These are phyloP conservation scores for Prinia subflava DNA, from an alignment of 2,113 vertebrate species.

Conservation along the genomic window DNA sequence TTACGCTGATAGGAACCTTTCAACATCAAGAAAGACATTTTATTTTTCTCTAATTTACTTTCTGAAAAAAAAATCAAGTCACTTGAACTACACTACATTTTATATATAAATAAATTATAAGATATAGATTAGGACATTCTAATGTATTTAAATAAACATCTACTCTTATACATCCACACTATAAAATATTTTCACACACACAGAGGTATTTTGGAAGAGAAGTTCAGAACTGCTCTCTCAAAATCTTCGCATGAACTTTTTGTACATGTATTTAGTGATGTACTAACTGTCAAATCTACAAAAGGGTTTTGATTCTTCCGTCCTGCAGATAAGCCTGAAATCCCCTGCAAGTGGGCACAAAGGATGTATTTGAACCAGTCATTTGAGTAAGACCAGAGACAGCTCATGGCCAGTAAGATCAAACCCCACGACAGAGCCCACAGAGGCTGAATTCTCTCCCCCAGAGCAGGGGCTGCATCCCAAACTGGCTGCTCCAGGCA, in stretches of 20 bases:
- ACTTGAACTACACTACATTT: background rate
- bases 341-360: background rate
- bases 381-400: background rate
- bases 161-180: background rate
- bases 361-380: background rate
- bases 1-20: background rate
- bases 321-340: background rate
- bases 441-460: background rate
- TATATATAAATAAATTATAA: background rate
- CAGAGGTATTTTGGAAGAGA: background rate
- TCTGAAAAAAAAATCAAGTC: background rate
- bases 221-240: background rate
- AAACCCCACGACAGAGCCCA: background rate
- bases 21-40: background rate
- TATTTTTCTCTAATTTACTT: background rate
- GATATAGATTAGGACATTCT: background rate
- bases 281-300: background rate
- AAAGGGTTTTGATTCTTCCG: background rate
- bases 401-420: background rate
- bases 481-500: background rate
- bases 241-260: background rate
- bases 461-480: background rate
- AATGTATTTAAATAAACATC: background rate
- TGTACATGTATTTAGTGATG: background rate
- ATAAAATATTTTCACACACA: background rate